A percentile compares a stretch with the other conserved stretches of the same genome.
These are phyloP conservation scores for Helobdella robusta DNA, from an alignment of 2,888 invertebrate species.

Conservation along the genomic window DNA sequence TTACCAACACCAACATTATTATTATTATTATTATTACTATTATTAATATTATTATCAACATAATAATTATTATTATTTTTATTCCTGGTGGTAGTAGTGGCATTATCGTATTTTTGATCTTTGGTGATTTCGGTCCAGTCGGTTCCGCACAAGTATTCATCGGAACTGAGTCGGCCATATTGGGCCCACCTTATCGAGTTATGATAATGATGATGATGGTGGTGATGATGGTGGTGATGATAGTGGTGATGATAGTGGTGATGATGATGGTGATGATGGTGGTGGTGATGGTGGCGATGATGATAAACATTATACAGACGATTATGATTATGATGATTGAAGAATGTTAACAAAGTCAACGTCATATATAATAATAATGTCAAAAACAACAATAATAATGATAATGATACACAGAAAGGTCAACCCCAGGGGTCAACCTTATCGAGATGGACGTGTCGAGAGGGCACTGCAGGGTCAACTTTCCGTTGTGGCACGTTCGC, in stretches of 20 bases:
- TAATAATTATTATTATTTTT: neutral
- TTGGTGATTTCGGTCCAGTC: too few relatives aligned
- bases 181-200: conserved; percentile 25
- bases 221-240: neutral
- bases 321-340: too few relatives aligned
- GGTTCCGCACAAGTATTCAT: conserved; percentile 12
- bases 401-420: too few relatives aligned
- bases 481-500: conserved; percentile 82
- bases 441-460: conserved; percentile 81
- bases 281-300: too few relatives aligned
- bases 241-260: neutral
- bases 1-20: neutral
- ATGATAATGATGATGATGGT: neutral
- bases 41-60: neutral
- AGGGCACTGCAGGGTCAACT: conserved; percentile 76
- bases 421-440: conserved; percentile 79
- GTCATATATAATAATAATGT: too few relatives aligned
- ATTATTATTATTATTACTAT: conserved; percentile 1
- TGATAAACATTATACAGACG: too few relatives aligned
- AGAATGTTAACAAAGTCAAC: too few relatives aligned
- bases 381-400: too few relatives aligned
- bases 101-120: neutral
- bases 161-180: conserved; percentile 20
- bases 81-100: neutral
- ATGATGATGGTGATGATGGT: conserved; percentile 25